Base-by-base conservation (phyloP, 2,888 invertebrate genomes). In the Mythimna pallens region DNA sequence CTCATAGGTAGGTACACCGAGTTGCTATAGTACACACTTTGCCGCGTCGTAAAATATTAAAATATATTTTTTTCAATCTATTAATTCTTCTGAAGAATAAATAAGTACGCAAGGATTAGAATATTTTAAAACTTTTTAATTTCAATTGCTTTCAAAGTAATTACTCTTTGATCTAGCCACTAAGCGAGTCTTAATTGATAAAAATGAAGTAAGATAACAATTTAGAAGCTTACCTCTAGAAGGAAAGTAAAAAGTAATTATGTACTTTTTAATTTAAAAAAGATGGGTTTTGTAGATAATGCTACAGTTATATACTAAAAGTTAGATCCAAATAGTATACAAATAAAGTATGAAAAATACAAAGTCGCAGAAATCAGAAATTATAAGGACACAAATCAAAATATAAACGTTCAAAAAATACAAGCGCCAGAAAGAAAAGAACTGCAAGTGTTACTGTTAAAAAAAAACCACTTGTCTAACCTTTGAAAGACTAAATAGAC, bases 131-230 rank as follows among this genome's bases (percentile, higher is more conserved):
- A 70, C 34, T 70, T 63, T 61, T 57, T 2, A 57, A 61, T 43
- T 50, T 66, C 14, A 62, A 59, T 83, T 36, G 57, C 17, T 83
- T 43, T 63, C 9, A 30, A 76, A 76, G 57, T 70, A 61, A 83
- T 81, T 73, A 70, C 61, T 80, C 65, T 74, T 79, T 69, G 65
- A 64, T 67, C 66, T 52, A 67, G 10, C 47, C n/a, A 14, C 40
- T 12, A 14, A 55, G 61, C n/a, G 36, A 55, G 58, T 59, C 9
- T 34, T 70, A 65, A 69, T 71, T 70, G 25, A 2, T 68, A 61
- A 75, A 70, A 63, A 40, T 58, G 10, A 43, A 59, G 20, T 22
- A 68, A 34, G 22, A 62, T 12, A 70, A 69, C 36, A 74, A 70
- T 69, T 66, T 58, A 20, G 40, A 22, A 55, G 55, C 54, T 70